Percentiles rank a stretch among this genome's conserved stretches.
Evolutionary conservation across 2,113 vertebrate species (phyloP).

Genomic region (Ploceus nigricollis): DNA sequence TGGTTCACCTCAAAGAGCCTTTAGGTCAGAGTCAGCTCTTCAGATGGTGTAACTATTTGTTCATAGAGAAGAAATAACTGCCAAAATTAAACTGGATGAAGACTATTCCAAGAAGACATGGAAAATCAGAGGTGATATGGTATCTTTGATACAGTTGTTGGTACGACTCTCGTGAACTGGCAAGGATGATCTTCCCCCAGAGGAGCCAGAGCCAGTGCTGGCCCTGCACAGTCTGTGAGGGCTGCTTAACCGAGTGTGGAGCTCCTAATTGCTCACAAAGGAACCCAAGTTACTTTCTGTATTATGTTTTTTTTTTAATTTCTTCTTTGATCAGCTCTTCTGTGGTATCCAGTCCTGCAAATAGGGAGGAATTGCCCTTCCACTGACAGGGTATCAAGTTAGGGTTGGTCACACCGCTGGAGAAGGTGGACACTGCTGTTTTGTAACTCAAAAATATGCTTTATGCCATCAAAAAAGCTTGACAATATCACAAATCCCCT

Average conservation of each 20-base stretch:
- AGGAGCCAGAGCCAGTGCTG: accelerated
- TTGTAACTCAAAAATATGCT: background rate
- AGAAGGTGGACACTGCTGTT: background rate
- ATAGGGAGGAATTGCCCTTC: too few species aligned
- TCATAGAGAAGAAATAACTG: background rate
- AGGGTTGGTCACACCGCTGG: accelerated
- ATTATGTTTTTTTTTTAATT: background rate
- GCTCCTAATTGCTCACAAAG: background rate
- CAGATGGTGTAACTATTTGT: background rate
- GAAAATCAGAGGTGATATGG: background rate
- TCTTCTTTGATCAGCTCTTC: background rate
- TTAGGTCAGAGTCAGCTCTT: background rate
- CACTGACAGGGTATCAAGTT: background rate
- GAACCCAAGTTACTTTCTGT: background rate
- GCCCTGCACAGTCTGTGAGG: accelerated
- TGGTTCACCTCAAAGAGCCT: background rate
- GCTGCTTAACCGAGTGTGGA: background rate
- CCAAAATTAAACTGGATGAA: background rate
- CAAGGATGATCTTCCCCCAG: background rate
- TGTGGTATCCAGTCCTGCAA: background rate
- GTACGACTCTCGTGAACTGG: accelerated
- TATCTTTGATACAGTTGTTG: background rate
- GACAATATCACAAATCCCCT: background rate
- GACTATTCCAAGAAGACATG: background rate
- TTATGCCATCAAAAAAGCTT: background rate